A percentile compares a stretch with the other conserved stretches of the same genome.
Conservation (phyloP, 2,113 vertebrate genomes). For the Speoplatyrhinus poulsoni region DNA sequence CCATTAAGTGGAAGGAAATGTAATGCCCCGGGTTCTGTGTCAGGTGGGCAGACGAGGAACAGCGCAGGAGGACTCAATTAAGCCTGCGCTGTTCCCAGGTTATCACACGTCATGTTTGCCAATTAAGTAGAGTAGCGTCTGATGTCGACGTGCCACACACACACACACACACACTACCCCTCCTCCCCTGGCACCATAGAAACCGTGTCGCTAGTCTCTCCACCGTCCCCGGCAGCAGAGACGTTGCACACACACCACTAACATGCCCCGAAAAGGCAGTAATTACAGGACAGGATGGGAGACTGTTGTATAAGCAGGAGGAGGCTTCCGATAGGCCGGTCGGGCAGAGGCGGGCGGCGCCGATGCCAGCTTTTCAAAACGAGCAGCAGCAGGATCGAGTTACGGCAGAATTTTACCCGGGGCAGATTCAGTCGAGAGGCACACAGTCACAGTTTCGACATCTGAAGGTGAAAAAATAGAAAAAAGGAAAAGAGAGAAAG, state of each 20-base stretch:
- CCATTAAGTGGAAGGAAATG: conserved; percentile 71
- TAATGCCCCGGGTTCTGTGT: conserved; percentile 73
- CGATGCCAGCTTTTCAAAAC: conserved; percentile 67
- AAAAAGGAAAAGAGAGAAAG: conserved; percentile 18
- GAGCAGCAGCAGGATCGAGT: conserved; percentile 66
- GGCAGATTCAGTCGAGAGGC: conserved; percentile 37
- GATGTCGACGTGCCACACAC: conserved; percentile 45
- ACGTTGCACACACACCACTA: conserved; percentile 51
- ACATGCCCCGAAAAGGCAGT: conserved; percentile 70
- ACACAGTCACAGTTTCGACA: conserved; percentile 49
- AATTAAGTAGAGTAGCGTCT: conserved; percentile 67
- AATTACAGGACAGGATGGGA: conserved; percentile 69
- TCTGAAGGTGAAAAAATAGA: conserved; percentile 26
- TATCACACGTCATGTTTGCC: conserved; percentile 69
- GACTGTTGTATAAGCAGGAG: conserved; percentile 60
- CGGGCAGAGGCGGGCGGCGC: conserved; percentile 26
- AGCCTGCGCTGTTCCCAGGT: conserved; percentile 64
- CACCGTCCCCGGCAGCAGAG: conserved; percentile 38
- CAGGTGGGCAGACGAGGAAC: conserved; percentile 68
- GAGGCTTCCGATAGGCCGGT: conserved; percentile 60
- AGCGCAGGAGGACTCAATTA: conserved; percentile 75
- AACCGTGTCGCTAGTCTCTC: conserved; percentile 14
- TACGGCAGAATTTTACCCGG: conserved; percentile 54
- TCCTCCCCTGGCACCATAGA: conserved; percentile 45
- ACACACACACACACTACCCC: conserved; percentile 14